A percentile compares a stretch with the other conserved stretches of the same genome.
Evolutionary conservation across 2,113 vertebrate species (phyloP).

Genomic region (Erythrolamprus reginae): DNA sequence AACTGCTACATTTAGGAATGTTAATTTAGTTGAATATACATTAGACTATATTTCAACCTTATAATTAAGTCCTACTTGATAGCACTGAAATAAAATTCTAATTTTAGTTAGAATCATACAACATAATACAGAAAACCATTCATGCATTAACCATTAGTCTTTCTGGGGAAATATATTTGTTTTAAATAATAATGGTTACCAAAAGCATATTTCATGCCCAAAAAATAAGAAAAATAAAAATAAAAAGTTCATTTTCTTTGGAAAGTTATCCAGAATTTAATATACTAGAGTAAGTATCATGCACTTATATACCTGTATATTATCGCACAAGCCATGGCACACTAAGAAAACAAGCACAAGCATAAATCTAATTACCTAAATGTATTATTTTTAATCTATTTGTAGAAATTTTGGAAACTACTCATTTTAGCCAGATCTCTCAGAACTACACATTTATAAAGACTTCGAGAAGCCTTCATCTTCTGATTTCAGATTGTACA

Average conservation of each 20-base stretch:
- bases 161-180: slow-evolving; percentile 41
- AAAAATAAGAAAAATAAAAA: slow-evolving; percentile 3
- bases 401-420: background rate
- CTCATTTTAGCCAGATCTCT: background rate
- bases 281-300: background rate
- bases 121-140: slow-evolving; percentile 39
- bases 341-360: background rate
- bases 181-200: slow-evolving; percentile 23
- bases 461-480: background rate
- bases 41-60: background rate
- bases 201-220: slow-evolving; percentile 32
- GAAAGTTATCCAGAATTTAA: background rate
- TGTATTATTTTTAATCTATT: background rate
- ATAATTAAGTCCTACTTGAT: background rate
- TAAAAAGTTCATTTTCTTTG: background rate
- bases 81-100: background rate
- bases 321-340: background rate
- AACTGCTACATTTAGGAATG: background rate
- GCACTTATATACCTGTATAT: background rate
- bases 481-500: background rate
- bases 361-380: background rate
- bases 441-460: background rate
- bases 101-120: slow-evolving; percentile 35
- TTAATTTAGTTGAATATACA: background rate
- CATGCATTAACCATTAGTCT: slow-evolving; percentile 55